Base-by-base conservation (phyloP, 1,140 invertebrate genomes). In the Acromyrmex charruanus region DNA sequence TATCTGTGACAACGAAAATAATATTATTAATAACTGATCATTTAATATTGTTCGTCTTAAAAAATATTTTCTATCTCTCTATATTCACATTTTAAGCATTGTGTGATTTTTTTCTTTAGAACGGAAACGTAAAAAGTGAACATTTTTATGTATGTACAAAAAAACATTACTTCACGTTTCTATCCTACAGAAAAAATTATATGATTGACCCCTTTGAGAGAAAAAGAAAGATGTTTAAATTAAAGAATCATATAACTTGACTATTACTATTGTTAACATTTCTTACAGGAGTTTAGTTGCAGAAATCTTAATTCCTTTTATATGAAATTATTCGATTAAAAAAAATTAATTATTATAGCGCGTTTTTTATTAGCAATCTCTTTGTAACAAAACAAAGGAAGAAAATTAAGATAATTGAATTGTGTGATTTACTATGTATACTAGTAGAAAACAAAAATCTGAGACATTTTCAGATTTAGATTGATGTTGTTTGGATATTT, bases 1-100 rank as follows among this genome's bases (percentile, higher is more conserved):
- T 55, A 94, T 68, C 94, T 95, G 71, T 16, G 89, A 53, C 31
- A 77, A 61, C 59, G n/a, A 65, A 53, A 25, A 53, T n/a, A 51
- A 69, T 51, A 58, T 7, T n/a, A 9, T 10, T 58, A 55, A 55
- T 55, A 55, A 55, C 4, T 51, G 14, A 51, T 51, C 12, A 68
- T 68, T 68, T 44, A 44, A 51, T 51, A 25, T 25, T 69, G 0
- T 14, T 25, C 49, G 14, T 51, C 5, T 69, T 51, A 69, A 51
- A 16, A 51, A 69, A 49, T 69, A 35, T 59, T 69, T 58, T 25
- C 7, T 72, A 63, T 44, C 21, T 65, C 9, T 65, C 9, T 65
- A 25, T 28, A 44, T 14, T 44, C 10, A 7, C 7, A 44, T 16
- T 25, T 35, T 77, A 1, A 7, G 39, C 10, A 12, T 44, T 10